These are phyloP conservation scores for Coenonympha glycerion DNA, from an alignment of 2,888 invertebrate genomes.

Conservation along the genomic window DNA sequence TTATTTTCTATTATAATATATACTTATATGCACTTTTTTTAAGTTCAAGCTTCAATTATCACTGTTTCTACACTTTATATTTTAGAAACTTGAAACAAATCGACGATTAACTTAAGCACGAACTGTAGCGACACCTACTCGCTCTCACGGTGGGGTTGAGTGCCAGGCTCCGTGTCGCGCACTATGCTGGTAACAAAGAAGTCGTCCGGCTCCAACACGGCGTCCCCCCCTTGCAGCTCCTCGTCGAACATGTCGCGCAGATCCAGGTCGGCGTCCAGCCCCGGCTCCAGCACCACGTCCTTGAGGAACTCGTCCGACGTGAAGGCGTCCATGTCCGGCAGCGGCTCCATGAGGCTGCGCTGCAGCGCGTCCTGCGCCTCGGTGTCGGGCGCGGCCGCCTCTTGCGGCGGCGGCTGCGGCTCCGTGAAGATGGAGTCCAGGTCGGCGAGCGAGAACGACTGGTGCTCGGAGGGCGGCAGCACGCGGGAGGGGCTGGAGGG, in stretches of 20 bases:
- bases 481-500: conserved; percentile 81
- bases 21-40: too few relatives aligned
- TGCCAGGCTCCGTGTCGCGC: conserved; percentile 9
- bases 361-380: conserved; percentile 12
- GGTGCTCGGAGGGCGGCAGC: conserved; percentile 43
- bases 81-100: too few relatives aligned
- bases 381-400: conserved; percentile 5
- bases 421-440: conserved; percentile 52
- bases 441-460: conserved; percentile 50
- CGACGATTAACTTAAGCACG: not conserved
- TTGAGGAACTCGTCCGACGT: conserved; percentile 22
- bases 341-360: conserved; percentile 8
- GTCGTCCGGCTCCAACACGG: conserved; percentile 19
- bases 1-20: too few relatives aligned
- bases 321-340: conserved; percentile 8
- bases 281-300: conserved; percentile 22
- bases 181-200: conserved; percentile 19
- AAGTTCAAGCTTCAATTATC: too few relatives aligned
- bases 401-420: conserved; percentile 32
- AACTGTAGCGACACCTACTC: not conserved
- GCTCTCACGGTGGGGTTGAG: not conserved
- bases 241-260: conserved; percentile 23
- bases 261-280: conserved; percentile 20
- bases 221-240: not conserved
- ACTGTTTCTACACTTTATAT: too few relatives aligned